Evolutionary conservation across 2,888 invertebrate genomes (phyloP), one percentile per base, ranked within the genome.

Genomic region (Willowsia nigromaculata): DNA sequence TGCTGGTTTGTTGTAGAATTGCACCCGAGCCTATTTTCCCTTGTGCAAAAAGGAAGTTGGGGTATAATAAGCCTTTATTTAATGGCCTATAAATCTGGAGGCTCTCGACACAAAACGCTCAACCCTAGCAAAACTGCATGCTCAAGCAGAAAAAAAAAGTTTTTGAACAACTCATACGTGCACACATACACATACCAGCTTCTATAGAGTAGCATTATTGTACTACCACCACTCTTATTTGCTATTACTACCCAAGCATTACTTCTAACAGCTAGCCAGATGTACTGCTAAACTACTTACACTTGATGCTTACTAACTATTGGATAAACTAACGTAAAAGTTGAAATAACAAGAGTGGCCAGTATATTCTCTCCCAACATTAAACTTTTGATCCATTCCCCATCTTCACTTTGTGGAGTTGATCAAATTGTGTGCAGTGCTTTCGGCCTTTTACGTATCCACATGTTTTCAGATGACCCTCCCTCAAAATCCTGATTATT

Each of bases 51-150:
- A 91, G 91, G 92, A 92, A 92, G 92, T 92, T 90, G 92, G 92
- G 92, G 92, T 90, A 92, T 92, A 92, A 92, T 92, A 92, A 92
- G 92, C 92, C 91, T 92, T 92, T 92, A 92, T 92, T 92, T 92
- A 92, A 92, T 92, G 92, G 92, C 91, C 92, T 92, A 92, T 92
- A 92, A 92, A 92, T 92, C 92, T 92, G 91, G 88, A 90, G 85
- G 90, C 92, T 91, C 92, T 92, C 92, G 92, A 92, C 92, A 92
- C 92, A 92, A 92, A 92, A 92, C 91, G 92, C 90, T 92, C 86
- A 88, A 89, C 90, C 90, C 90, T 86, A 91, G 50, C 81, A 92
- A 92, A 92, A 92, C 90, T 92, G 92, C 92, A 92, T 91, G 91
- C 85, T 91, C 90, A 74, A 88, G 91, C 91, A 92, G 90, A 91